A percentile compares a stretch with the other conserved stretches of the same genome.
Evolutionary conservation across 35 echinoderm and acorn worm genomes (phyloP).

Genomic region (Lytechinus pictus): DNA sequence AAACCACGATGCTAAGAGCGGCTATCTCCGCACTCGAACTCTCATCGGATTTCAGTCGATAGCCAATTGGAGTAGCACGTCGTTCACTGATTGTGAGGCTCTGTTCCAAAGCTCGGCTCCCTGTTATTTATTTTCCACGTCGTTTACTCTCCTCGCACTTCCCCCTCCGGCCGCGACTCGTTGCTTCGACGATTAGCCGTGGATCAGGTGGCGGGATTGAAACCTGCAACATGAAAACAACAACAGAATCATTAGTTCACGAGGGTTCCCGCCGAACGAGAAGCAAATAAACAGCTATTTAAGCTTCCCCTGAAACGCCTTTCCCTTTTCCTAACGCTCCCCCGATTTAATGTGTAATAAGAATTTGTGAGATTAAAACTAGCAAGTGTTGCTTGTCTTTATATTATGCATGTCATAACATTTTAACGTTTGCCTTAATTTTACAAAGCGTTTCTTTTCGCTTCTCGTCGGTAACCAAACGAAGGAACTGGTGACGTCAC

Average conservation of each 20-base stretch:
- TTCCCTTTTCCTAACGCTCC: background rate
- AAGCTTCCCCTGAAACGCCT: background rate
- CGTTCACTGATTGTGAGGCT: background rate
- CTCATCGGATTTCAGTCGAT: constrained; percentile 48
- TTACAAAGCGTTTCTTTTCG: too few species aligned
- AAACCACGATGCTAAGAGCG: constrained; percentile 29
- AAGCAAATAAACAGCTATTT: background rate
- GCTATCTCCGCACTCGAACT: constrained; percentile 23
- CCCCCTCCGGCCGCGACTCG: background rate
- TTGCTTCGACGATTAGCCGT: background rate
- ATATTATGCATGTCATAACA: background rate
- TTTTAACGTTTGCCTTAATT: too few species aligned
- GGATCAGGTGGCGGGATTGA: background rate
- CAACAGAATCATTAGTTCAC: constrained; percentile 47
- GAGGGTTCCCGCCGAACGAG: background rate
- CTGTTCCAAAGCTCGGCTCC: background rate
- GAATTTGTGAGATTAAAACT: background rate
- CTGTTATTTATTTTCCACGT: background rate
- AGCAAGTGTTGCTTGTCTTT: background rate
- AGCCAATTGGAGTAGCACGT: background rate
- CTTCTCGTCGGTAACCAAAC: too few species aligned
- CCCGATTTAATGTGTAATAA: background rate
- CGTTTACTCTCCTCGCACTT: background rate
- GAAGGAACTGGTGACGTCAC: too few species aligned
- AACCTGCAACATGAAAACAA: constrained; percentile 43